A percentile compares a stretch with the other conserved stretches of the same genome.
phyloP scores from a whole-genome alignment of 1,140 invertebrate species.

The Heliconius congener region DNA sequence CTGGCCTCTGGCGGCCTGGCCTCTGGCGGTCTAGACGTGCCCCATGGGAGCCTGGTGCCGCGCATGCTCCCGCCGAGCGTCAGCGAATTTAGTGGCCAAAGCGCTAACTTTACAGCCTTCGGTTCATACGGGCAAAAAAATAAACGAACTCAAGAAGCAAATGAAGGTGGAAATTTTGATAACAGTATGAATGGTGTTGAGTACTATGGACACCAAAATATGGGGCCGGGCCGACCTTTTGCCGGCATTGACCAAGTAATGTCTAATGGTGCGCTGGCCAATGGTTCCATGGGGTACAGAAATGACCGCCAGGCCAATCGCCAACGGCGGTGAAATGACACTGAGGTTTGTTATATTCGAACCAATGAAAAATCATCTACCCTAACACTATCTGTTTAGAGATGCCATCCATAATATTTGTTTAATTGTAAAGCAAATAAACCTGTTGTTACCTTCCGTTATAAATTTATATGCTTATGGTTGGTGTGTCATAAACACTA shows the following conservation, averaged over 20 bases:
- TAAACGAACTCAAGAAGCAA: conserved; percentile 51
- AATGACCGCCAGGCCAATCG: conserved; percentile 78
- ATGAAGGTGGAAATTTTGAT: conserved; percentile 48
- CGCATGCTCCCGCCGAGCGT: conserved; percentile 67
- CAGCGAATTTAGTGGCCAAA: conserved; percentile 53
- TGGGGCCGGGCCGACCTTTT: conserved; percentile 64
- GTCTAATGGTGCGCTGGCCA: conserved; percentile 60
- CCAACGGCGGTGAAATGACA: conserved; percentile 64
- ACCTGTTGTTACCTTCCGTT: not conserved
- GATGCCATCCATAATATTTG: conserved; percentile 42
- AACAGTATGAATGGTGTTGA: conserved; percentile 50
- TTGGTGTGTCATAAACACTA: conserved; percentile 43
- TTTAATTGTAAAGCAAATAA: conserved; percentile 13
- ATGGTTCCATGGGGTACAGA: conserved; percentile 77
- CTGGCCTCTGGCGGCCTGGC: conserved; percentile 52
- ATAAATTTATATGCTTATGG: conserved; percentile 35
- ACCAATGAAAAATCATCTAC: conserved; percentile 72
- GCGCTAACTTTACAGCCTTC: conserved; percentile 72
- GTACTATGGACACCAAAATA: conserved; percentile 64
- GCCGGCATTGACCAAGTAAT: conserved; percentile 52
- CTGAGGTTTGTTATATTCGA: conserved; percentile 78
- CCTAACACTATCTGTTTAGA: conserved; percentile 50
- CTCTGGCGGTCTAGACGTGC: conserved; percentile 72
- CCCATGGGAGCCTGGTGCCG: conserved; percentile 73
- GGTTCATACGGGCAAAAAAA: conserved; percentile 70